These are phyloP conservation scores for Picus viridis DNA, from an alignment of 2,797 vertebrate species.

Conservation along the genomic window DNA sequence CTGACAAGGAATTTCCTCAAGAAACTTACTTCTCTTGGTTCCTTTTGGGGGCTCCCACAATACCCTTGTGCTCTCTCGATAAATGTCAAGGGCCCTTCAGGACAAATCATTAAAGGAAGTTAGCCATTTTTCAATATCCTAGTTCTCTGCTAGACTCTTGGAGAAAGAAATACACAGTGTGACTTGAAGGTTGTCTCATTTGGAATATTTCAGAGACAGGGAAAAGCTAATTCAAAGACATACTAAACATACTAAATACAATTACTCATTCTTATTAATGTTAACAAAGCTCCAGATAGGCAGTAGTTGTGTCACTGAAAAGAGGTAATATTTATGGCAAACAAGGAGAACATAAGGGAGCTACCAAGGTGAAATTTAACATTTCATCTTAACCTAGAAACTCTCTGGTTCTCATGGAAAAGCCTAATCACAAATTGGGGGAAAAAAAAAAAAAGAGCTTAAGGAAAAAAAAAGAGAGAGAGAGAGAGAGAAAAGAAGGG, in stretches of 20 bases:
- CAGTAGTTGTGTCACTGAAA: not conserved
- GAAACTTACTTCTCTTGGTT: not conserved
- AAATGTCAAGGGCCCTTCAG: not conserved
- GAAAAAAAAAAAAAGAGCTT: not conserved
- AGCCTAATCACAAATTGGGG: not conserved
- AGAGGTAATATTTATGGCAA: not conserved
- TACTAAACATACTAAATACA: not conserved
- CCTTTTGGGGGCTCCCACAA: not conserved
- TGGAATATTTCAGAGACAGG: not conserved
- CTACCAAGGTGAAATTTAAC: not conserved
- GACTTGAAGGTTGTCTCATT: not conserved
- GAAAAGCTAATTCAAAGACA: not conserved
- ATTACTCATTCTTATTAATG: not conserved
- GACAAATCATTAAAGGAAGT: not conserved
- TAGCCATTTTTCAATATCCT: not conserved
- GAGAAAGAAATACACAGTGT: not conserved
- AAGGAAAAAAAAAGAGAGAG: not conserved
- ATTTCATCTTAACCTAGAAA: not conserved
- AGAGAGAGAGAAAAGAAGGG: too few relatives aligned
- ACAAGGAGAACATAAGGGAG: not conserved
- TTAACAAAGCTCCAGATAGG: not conserved
- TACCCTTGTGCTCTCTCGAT: not conserved
- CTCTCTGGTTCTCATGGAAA: constrained; percentile 1
- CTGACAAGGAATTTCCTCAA: not conserved
- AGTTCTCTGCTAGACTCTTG: not conserved